These are phyloP conservation scores for Menura novaehollandiae DNA, from an alignment of 2,113 vertebrate species.

Conservation along the genomic window DNA sequence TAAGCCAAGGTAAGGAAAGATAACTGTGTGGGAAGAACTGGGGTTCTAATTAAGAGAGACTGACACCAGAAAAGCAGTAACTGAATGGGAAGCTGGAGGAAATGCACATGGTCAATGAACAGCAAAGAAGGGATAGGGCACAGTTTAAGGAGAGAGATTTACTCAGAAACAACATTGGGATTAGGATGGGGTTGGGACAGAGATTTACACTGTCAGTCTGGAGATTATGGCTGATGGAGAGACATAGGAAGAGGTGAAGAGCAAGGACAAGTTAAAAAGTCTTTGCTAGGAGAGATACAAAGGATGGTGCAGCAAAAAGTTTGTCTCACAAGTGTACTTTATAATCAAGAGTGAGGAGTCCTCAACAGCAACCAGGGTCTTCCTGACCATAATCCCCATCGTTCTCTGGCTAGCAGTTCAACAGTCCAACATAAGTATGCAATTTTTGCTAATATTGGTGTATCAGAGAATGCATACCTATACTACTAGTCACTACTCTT, in stretches of 20 bases:
- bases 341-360: neutral
- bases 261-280: neutral
- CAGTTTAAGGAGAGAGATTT: neutral
- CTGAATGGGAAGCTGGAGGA: neutral
- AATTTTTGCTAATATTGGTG: neutral
- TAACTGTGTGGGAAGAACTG: neutral
- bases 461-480: neutral
- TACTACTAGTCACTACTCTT: neutral
- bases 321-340: neutral
- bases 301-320: neutral
- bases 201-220: neutral
- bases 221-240: neutral
- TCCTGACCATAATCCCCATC: no score
- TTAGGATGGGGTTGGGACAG: neutral
- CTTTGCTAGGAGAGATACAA: neutral
- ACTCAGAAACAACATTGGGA: neutral
- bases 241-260: neutral
- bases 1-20: neutral
- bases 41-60: neutral
- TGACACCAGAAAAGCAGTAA: neutral
- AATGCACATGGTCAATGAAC: neutral
- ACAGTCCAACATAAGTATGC: neutral
- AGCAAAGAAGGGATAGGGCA: neutral
- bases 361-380: neutral
- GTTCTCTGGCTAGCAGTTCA: neutral